Evolutionary conservation across 1,140 invertebrate genomes (phyloP).

Genomic region (Paraescarpia echinospica): DNA sequence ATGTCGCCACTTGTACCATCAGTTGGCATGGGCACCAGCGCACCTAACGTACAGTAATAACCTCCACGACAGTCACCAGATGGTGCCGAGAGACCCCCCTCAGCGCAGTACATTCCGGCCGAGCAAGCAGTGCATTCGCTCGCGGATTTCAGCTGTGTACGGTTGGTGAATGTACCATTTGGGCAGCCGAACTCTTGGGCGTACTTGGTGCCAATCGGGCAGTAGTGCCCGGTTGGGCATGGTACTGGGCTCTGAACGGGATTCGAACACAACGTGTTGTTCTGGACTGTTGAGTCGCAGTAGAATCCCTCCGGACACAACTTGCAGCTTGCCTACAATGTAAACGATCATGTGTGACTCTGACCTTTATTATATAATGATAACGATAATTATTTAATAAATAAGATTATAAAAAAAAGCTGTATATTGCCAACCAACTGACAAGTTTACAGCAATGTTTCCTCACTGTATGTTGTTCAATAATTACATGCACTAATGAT

Average conservation of each 20-base stretch:
- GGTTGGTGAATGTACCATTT: conserved; percentile 37
- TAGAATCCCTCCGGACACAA: conserved; percentile 45
- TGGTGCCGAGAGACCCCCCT: conserved; percentile 32
- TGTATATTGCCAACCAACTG: neutral
- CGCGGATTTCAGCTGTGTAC: conserved; percentile 33
- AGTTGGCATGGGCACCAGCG: conserved; percentile 39
- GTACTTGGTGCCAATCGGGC: conserved; percentile 44
- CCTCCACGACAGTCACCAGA: conserved; percentile 38
- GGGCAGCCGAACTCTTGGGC: conserved; percentile 45
- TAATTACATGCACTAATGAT: neutral
- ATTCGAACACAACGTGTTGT: conserved; percentile 45
- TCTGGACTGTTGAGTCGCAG: conserved; percentile 52
- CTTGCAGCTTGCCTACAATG: conserved; percentile 43
- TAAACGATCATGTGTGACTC: neutral
- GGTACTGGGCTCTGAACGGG: conserved; percentile 48
- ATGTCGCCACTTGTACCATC: conserved; percentile 43
- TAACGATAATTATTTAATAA: neutral
- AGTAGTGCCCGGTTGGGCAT: conserved; percentile 48
- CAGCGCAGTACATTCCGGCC: conserved; percentile 39
- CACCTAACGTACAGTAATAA: conserved; percentile 40
- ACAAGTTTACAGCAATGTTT: neutral
- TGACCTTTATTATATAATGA: neutral
- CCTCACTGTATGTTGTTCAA: neutral
- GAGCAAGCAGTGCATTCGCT: conserved; percentile 43
- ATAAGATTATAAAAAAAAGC: neutral